phyloP scores from a whole-genome alignment of 2,888 invertebrate species.

The Andrena flavipes region DNA sequence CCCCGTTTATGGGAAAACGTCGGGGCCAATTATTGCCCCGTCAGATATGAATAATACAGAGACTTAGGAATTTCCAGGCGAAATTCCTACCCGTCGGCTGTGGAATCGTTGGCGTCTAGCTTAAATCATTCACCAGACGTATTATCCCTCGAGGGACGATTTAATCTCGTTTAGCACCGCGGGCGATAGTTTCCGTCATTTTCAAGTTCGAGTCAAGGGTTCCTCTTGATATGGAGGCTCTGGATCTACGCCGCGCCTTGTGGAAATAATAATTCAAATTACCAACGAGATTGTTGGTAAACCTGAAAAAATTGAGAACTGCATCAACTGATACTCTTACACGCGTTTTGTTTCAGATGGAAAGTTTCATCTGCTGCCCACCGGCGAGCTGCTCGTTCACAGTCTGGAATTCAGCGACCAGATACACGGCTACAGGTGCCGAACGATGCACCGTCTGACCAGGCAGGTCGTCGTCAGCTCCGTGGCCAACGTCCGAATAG shows the following conservation, averaged over 20 bases:
- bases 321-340: neutral
- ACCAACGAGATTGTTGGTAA: too few species aligned
- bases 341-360: slow-evolving; percentile 87
- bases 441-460: slow-evolving; percentile 91
- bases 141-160: neutral
- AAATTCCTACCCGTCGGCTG: neutral
- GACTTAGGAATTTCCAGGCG: slow-evolving; percentile 48
- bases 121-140: slow-evolving; percentile 27
- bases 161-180: slow-evolving; percentile 25
- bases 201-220: neutral
- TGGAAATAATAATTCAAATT: too few species aligned
- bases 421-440: slow-evolving; percentile 90
- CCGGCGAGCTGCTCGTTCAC: slow-evolving; percentile 91
- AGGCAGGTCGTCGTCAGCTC: slow-evolving; percentile 90
- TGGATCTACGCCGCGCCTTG: neutral
- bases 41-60: slow-evolving; percentile 53
- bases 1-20: slow-evolving; percentile 59
- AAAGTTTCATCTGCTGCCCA: slow-evolving; percentile 91
- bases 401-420: slow-evolving; percentile 91
- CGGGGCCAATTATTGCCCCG: slow-evolving; percentile 51
- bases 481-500: slow-evolving; percentile 89
- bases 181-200: slow-evolving; percentile 7
- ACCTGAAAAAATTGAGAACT: accelerated
- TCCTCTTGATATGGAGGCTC: neutral
- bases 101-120: neutral